phyloP scores from a whole-genome alignment of 2,888 invertebrate species.

The Nymphalis polychloros region DNA sequence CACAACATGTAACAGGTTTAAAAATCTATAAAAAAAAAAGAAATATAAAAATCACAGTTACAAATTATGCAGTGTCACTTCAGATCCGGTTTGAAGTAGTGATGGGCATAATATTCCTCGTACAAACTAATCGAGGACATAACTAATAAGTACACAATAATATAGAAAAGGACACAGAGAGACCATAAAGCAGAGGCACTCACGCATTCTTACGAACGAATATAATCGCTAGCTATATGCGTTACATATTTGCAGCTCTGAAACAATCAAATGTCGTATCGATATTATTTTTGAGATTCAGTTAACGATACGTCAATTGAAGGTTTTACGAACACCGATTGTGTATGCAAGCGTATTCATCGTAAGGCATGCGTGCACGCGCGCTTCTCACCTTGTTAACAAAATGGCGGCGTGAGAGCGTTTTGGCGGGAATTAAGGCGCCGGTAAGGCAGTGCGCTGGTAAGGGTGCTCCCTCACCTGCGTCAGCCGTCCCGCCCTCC shows the following conservation, averaged over 20 bases:
- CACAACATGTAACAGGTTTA: constrained; percentile 79
- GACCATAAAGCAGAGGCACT: constrained; percentile 74
- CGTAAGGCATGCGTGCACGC: constrained; percentile 63
- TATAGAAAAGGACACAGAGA: constrained; percentile 73
- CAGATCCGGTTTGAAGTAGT: constrained; percentile 73
- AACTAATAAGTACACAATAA: constrained; percentile 79
- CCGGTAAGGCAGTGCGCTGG: constrained; percentile 91
- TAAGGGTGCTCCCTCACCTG: constrained; percentile 98
- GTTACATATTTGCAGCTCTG: constrained; percentile 34
- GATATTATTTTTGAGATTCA: constrained; percentile 28
- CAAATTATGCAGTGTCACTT: constrained; percentile 81
- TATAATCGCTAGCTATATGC: constrained; percentile 35
- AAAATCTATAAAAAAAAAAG: constrained; percentile 73
- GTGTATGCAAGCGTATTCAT: constrained; percentile 59
- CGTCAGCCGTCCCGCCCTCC: constrained; percentile 91
- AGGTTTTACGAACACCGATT: constrained; percentile 20
- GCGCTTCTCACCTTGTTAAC: constrained; percentile 81
- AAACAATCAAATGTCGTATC: constrained; percentile 41
- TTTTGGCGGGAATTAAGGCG: constrained; percentile 84
- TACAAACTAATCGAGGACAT: constrained; percentile 63
- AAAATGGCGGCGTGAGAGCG: constrained; percentile 80
- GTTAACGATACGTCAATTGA: constrained; percentile 16
- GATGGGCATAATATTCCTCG: constrained; percentile 64
- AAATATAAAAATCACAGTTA: constrained; percentile 81
- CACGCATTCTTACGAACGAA: constrained; percentile 66